These are phyloP conservation scores for Himalopsyche tibetana DNA, from an alignment of 2,888 invertebrate genomes.

Conservation along the genomic window DNA sequence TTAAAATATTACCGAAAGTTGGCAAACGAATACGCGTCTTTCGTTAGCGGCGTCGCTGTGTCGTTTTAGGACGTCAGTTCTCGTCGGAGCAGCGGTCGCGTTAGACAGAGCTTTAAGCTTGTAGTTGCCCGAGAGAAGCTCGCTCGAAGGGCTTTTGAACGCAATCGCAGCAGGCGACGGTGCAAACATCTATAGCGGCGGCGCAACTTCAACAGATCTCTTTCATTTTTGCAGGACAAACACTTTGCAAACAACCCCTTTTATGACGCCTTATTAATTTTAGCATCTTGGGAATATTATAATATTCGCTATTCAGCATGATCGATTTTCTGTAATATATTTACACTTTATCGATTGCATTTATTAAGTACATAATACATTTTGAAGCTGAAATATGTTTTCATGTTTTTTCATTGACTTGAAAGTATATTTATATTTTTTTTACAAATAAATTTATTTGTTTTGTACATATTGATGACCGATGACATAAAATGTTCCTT, in stretches of 20 bases:
- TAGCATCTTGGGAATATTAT: neutral
- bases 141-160: neutral
- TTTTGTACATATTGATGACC: too few species aligned
- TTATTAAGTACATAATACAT: too few species aligned
- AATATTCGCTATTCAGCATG: neutral
- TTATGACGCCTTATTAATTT: constrained; percentile 6
- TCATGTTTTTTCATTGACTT: too few species aligned
- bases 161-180: constrained; percentile 32
- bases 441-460: too few species aligned
- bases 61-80: constrained; percentile 44
- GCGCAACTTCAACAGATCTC: neutral
- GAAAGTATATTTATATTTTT: too few species aligned
- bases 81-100: constrained; percentile 48
- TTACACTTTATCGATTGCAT: neutral
- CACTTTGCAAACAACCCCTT: constrained; percentile 16
- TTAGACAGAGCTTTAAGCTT: constrained; percentile 46
- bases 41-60: neutral
- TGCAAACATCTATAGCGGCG: neutral
- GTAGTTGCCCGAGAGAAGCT: constrained; percentile 31
- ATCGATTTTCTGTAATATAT: neutral
- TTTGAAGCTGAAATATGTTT: too few species aligned
- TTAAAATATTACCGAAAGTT: neutral
- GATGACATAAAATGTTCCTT: too few species aligned
- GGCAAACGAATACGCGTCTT: neutral
- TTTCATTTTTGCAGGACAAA: neutral